A percentile compares a stretch with the other conserved stretches of the same genome.
These are phyloP conservation scores for Melanaphis sacchari DNA, from an alignment of 1,140 invertebrate genomes.

Conservation along the genomic window DNA sequence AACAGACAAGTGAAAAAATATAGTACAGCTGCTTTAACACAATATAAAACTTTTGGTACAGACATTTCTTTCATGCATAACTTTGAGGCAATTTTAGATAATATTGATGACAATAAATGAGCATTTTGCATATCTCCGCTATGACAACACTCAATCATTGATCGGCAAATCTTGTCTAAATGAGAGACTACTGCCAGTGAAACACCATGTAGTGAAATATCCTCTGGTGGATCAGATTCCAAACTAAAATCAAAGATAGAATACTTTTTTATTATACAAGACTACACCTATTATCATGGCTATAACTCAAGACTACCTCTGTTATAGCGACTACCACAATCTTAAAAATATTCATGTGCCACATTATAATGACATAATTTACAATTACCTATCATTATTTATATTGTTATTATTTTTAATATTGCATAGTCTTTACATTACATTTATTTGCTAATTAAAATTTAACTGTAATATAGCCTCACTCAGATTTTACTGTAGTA, in stretches of 20 bases:
- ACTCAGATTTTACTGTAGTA: too few species aligned
- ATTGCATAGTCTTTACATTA: too few species aligned
- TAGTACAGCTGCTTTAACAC: constrained; percentile 70
- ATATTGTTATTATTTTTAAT: too few species aligned
- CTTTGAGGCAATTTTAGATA: constrained; percentile 44
- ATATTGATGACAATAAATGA: constrained; percentile 39
- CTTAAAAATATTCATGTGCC: too few species aligned
- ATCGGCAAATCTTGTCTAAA: constrained; percentile 44
- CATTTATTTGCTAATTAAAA: too few species aligned
- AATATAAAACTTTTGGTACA: constrained; percentile 52
- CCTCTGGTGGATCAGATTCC: constrained; percentile 35
- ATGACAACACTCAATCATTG: constrained; percentile 51
- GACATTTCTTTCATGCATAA: constrained; percentile 45
- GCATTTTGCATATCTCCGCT: constrained; percentile 35
- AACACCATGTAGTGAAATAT: constrained; percentile 31
- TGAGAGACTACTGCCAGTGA: constrained; percentile 35
- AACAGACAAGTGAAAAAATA: constrained; percentile 79
- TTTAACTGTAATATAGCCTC: too few species aligned
- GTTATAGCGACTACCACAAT: too few species aligned
- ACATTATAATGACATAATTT: too few species aligned
- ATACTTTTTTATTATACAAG: too few species aligned
- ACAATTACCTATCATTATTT: too few species aligned
- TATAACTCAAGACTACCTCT: too few species aligned
- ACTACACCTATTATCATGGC: too few species aligned
- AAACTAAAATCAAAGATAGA: constrained; percentile 19